These are phyloP conservation scores for Cataglyphis albicans DNA, from an alignment of 2,888 invertebrate species.

Conservation along the genomic window DNA sequence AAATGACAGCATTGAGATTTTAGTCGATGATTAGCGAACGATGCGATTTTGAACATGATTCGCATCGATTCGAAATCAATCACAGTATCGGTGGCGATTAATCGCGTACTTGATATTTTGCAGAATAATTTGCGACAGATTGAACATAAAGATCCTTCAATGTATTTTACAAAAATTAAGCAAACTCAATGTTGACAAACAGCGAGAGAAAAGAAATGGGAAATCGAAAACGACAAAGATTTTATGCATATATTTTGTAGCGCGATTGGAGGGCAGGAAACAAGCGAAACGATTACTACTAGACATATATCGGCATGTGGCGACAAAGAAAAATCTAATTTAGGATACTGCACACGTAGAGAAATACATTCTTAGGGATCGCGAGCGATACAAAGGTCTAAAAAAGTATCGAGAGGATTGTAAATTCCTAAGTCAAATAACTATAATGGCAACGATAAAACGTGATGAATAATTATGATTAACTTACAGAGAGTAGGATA, in stretches of 20 bases:
- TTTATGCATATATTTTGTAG: conserved; percentile 51
- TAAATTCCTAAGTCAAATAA: conserved; percentile 62
- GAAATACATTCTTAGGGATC: conserved; percentile 47
- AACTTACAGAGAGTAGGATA: conserved; percentile 47
- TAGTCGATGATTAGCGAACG: conserved; percentile 40
- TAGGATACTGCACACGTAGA: conserved; percentile 59
- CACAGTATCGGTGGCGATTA: conserved; percentile 11
- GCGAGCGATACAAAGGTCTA: conserved; percentile 41
- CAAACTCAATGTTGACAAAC: not conserved
- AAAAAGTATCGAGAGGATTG: conserved; percentile 42
- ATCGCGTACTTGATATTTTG: conserved; percentile 29
- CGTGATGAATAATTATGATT: conserved; percentile 67
- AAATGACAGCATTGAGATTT: conserved; percentile 23
- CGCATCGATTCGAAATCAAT: not conserved
- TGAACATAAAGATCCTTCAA: conserved; percentile 2
- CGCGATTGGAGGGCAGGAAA: conserved; percentile 25
- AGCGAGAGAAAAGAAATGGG: not conserved
- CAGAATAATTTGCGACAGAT: conserved; percentile 15
- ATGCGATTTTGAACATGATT: conserved; percentile 12
- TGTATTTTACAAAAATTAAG: not conserved
- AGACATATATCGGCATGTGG: conserved; percentile 19
- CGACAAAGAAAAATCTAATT: conserved; percentile 41
- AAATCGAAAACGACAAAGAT: conserved; percentile 19
- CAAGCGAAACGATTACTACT: not conserved
- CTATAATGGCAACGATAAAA: conserved; percentile 68